Evolutionary conservation across 2,888 invertebrate genomes (phyloP).

Genomic region (Ormyrus nitidulus): DNA sequence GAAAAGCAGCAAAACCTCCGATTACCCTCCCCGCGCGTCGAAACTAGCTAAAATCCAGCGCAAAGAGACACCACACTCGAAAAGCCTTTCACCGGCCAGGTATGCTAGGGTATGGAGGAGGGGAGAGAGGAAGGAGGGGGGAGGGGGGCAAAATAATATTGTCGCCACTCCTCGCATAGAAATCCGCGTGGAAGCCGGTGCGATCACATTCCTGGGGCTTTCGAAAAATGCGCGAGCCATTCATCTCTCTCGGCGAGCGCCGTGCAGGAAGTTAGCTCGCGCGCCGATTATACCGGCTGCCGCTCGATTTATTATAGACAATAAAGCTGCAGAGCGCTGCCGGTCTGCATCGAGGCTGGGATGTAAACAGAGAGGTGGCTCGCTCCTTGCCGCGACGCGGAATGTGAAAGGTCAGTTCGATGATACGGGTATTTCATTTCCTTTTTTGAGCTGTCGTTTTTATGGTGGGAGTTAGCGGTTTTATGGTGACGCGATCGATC

Average conservation of each 20-base stretch:
- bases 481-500: no score
- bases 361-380: no score
- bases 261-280: not conserved
- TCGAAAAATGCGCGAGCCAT: slow-evolving; percentile 46
- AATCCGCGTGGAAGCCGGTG: slow-evolving; percentile 46
- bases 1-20: slow-evolving; percentile 1
- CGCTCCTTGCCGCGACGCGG: no score
- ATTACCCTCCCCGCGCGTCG: not conserved
- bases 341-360: no score
- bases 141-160: slow-evolving; percentile 33
- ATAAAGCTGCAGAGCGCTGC: no score
- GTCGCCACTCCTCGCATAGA: slow-evolving; percentile 51
- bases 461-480: no score
- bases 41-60: slow-evolving; percentile 13
- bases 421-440: no score
- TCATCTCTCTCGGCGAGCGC: slow-evolving; percentile 17
- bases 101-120: not conserved
- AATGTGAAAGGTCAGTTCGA: no score
- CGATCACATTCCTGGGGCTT: slow-evolving; percentile 55
- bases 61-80: not conserved
- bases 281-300: no score
- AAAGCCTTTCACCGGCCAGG: slow-evolving; percentile 37
- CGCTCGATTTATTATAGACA: no score
- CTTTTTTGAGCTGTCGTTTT: no score
- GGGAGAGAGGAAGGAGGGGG: not conserved